Evolutionary conservation across 2,888 invertebrate species (phyloP).

Genomic region (Lasioglossum oenotherae): DNA sequence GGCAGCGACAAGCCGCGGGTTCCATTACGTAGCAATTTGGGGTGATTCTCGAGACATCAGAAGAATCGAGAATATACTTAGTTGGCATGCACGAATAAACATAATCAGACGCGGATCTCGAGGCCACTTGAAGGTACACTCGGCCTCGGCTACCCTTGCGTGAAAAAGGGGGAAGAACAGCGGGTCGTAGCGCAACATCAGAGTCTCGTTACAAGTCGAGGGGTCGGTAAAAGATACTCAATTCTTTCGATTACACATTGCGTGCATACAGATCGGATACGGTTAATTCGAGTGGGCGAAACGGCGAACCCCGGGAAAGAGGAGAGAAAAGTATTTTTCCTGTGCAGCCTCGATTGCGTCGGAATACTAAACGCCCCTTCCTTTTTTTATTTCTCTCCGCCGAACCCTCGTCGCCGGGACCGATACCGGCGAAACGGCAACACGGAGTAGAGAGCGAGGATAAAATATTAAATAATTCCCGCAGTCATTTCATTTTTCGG

Average conservation of each 20-base stretch:
- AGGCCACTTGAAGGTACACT: slow-evolving; percentile 71
- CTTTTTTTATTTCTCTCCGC: neutral
- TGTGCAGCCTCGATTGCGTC: neutral
- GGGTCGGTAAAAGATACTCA: slow-evolving; percentile 60
- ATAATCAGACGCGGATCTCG: slow-evolving; percentile 74
- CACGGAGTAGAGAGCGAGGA: neutral
- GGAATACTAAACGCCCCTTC: slow-evolving; percentile 28
- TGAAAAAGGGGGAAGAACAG: slow-evolving; percentile 68
- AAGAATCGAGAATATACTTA: slow-evolving; percentile 77
- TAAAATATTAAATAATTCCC: slow-evolving; percentile 49
- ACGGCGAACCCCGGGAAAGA: slow-evolving; percentile 23
- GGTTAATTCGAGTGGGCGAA: slow-evolving; percentile 54
- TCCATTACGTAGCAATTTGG: slow-evolving; percentile 78
- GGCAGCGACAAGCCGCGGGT: slow-evolving; percentile 52
- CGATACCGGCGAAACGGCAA: slow-evolving; percentile 15
- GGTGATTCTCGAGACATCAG: slow-evolving; percentile 77
- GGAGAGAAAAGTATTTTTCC: slow-evolving; percentile 18
- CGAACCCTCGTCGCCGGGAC: slow-evolving; percentile 17
- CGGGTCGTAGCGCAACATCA: slow-evolving; percentile 52
- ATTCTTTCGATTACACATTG: slow-evolving; percentile 62
- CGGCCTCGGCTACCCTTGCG: slow-evolving; percentile 67
- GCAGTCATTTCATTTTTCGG: slow-evolving; percentile 30
- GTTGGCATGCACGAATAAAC: slow-evolving; percentile 74
- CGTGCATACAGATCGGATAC: slow-evolving; percentile 52
- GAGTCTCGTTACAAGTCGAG: slow-evolving; percentile 52